Base-by-base conservation (phyloP, 2,113 vertebrate species). In the Odocoileus hemionus region DNA sequence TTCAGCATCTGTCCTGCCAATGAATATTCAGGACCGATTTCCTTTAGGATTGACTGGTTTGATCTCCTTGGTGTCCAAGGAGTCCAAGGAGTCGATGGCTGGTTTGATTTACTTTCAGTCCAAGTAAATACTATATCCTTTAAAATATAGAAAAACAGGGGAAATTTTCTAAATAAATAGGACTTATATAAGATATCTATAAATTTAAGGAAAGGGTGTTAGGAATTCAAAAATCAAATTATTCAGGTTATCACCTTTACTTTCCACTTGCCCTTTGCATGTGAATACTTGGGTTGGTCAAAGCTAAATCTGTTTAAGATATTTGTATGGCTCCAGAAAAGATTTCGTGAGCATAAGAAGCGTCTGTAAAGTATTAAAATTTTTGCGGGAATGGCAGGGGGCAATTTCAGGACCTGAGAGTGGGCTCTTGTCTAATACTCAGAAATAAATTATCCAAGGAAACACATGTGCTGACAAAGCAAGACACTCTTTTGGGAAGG, bases 141-240 rank as follows among this genome's bases (percentile, higher is more conserved):
- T 43, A 43, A 76, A 76, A 76, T 76, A 43, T 7, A 76, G 70
- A 96, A 78, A 28, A 96, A 93, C 9, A 8, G 19, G 84, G 58
- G 60, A 95, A 91, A 92, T 89, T 58, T 64, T 95, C 25, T 87
- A 8, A 33, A 90, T n/a, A 92, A 45, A 96, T 80, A 96, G 33
- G 9, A 3, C 30, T 61, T 36, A 8, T 12, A 26, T 25, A 86
- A 97, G 83, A 50, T 64, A 86, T 9, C 6, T 50, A 33, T 64
- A 61, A n/a, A 8, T 67, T 16, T 25, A 89, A 52, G 11, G 11
- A 45, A 36, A 84, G 36, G 55, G 25, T 36, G 3, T 39, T 50
- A 58, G 47, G 6, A 91, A 89, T 70, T 93, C 36, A 57, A 76
- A 8, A 92, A 82, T 10, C n/a, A 91, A 78, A 86, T 78, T 61